A percentile compares a stretch with the other conserved stretches of the same genome.
Evolutionary conservation across 2,113 vertebrate genomes (phyloP).

Genomic region (Aix galericulata): DNA sequence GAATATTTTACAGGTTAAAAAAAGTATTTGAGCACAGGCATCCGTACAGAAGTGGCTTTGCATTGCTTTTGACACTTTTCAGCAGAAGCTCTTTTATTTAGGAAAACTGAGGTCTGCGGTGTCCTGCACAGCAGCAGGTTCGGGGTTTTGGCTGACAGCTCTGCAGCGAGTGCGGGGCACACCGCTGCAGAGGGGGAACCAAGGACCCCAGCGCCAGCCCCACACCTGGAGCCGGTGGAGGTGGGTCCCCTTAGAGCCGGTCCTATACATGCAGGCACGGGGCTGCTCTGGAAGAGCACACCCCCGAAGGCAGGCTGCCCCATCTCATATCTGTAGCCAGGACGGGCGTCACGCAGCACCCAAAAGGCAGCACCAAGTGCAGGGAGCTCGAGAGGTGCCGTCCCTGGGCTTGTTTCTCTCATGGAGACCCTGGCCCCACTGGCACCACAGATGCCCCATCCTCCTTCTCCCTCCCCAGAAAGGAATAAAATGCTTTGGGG

Average conservation of each 20-base stretch:
- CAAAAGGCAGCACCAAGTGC: neutral
- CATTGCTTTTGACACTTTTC: neutral
- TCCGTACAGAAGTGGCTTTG: conserved; percentile 13
- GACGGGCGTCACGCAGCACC: neutral
- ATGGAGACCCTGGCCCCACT: neutral
- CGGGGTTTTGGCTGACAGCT: neutral
- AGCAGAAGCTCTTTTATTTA: conserved; percentile 33
- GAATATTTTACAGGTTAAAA: conserved; percentile 56
- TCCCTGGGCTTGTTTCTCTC: neutral
- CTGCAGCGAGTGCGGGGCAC: neutral
- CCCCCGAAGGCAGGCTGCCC: neutral
- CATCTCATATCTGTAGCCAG: neutral
- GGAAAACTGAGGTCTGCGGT: neutral
- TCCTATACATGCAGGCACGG: accelerated
- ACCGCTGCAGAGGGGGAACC: neutral
- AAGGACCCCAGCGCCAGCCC: neutral
- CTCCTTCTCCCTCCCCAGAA: neutral
- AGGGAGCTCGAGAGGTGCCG: accelerated
- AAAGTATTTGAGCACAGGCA: conserved; percentile 37
- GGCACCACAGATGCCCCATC: accelerated
- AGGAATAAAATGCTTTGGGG: neutral
- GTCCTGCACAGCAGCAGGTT: neutral
- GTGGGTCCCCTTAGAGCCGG: accelerated
- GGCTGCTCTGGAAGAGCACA: neutral
- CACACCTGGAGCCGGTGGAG: neutral